These are phyloP conservation scores for Rhynchomys soricoides DNA, from an alignment of 2,113 vertebrate species.

Conservation along the genomic window DNA sequence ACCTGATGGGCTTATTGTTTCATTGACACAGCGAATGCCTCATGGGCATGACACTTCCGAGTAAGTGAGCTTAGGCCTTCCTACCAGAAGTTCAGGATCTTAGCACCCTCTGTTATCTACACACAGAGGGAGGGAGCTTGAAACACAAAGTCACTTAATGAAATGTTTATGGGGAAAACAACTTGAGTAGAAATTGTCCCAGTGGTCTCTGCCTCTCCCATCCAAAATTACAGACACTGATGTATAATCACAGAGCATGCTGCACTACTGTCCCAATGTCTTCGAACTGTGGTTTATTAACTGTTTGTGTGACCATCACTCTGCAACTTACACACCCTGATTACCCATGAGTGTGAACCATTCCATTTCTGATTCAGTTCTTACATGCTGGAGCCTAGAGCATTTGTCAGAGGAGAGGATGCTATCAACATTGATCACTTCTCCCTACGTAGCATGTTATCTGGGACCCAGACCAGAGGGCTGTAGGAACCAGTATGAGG, in stretches of 20 bases:
- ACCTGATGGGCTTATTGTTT: conserved; percentile 8
- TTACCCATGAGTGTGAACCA: neutral
- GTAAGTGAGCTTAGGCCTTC: neutral
- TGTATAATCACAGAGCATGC: neutral
- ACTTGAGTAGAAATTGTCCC: neutral
- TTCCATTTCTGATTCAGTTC: neutral
- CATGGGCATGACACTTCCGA: neutral
- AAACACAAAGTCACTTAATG: conserved; percentile 17
- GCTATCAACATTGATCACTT: neutral
- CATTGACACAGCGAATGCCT: neutral
- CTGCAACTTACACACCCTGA: neutral
- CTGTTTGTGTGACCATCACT: neutral
- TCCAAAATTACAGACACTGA: neutral
- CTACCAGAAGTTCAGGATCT: neutral
- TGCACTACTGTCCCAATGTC: neutral
- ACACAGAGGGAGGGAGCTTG: neutral
- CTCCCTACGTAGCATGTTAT: neutral
- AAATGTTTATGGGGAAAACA: neutral
- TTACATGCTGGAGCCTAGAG: neutral
- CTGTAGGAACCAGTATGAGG: too few relatives aligned
- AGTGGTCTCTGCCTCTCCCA: neutral
- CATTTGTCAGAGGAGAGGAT: neutral
- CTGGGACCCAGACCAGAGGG: neutral
- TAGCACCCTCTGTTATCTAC: neutral
- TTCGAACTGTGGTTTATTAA: neutral